Conservation (phyloP, 1,140 invertebrate genomes). For the Drosophila prosaltans region DNA sequence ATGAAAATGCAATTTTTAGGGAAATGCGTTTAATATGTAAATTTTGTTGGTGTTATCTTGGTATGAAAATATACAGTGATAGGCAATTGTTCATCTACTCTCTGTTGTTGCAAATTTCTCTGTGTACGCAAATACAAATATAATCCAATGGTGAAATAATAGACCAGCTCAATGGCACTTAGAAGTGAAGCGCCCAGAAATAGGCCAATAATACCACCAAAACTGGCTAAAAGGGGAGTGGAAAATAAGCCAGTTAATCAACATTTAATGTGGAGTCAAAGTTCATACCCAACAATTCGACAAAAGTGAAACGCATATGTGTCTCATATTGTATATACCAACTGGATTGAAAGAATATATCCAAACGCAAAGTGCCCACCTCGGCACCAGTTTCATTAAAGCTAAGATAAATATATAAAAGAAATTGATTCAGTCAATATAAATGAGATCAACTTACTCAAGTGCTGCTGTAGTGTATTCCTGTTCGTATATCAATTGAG, state of each 20-base stretch:
- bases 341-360: constrained; percentile 61
- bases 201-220: constrained; percentile 82
- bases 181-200: constrained; percentile 83
- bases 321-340: constrained; percentile 70
- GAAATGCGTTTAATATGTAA: constrained; percentile 23
- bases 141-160: constrained; percentile 79
- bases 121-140: constrained; percentile 55
- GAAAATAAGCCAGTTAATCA: not conserved
- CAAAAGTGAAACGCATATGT: constrained; percentile 74
- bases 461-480: constrained; percentile 37
- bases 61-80: constrained; percentile 41
- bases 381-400: constrained; percentile 28
- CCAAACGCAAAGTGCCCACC: constrained; percentile 45
- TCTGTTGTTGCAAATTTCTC: not conserved
- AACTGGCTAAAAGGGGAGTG: constrained; percentile 55
- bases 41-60: constrained; percentile 60
- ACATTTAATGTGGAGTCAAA: not conserved
- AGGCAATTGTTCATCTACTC: not conserved
- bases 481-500: constrained; percentile 59
- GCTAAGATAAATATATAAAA: constrained; percentile 12
- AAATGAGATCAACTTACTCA: constrained; percentile 42
- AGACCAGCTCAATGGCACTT: constrained; percentile 78
- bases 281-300: constrained; percentile 67
- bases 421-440: not conserved
- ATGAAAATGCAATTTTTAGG: not conserved